phyloP scores from a whole-genome alignment of 1,140 invertebrate genomes.

The Physella acuta region DNA sequence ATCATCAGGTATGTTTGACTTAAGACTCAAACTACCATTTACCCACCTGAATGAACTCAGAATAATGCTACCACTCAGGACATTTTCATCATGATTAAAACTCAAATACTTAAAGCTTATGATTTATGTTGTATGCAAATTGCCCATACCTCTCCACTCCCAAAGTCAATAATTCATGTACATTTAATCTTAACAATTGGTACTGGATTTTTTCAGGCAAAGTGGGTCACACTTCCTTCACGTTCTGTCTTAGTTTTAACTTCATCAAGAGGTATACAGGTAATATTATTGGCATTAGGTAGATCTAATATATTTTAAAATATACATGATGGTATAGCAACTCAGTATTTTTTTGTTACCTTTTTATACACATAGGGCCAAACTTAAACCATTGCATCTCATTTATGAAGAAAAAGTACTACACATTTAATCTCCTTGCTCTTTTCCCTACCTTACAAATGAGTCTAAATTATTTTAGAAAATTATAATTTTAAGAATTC shows the following conservation, averaged over 20 bases:
- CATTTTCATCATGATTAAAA: no score
- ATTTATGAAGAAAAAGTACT: not conserved
- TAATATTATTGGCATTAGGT: slow-evolving; percentile 21
- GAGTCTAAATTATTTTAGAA: not conserved
- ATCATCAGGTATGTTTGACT: no score
- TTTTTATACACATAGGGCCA: no score
- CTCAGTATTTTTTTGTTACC: not conserved
- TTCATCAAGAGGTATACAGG: slow-evolving; percentile 56
- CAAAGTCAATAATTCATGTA: no score
- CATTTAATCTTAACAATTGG: no score
- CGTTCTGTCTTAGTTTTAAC: slow-evolving; percentile 53
- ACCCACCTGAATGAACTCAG: no score
- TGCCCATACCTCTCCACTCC: no score
- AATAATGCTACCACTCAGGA: no score
- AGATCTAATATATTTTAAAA: not conserved
- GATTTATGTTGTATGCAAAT: no score
- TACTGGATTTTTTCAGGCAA: slow-evolving; percentile 54
- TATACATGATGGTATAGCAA: not conserved
- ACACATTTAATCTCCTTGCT: not conserved
- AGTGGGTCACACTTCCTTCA: slow-evolving; percentile 44
- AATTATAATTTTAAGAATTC: no score
- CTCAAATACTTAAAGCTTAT: no score
- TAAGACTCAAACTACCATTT: no score
- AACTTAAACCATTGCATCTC: not conserved
- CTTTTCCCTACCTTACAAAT: not conserved